These are phyloP conservation scores for Heterodera schachtii DNA, from an alignment of 1,140 invertebrate genomes.

Conservation along the genomic window DNA sequence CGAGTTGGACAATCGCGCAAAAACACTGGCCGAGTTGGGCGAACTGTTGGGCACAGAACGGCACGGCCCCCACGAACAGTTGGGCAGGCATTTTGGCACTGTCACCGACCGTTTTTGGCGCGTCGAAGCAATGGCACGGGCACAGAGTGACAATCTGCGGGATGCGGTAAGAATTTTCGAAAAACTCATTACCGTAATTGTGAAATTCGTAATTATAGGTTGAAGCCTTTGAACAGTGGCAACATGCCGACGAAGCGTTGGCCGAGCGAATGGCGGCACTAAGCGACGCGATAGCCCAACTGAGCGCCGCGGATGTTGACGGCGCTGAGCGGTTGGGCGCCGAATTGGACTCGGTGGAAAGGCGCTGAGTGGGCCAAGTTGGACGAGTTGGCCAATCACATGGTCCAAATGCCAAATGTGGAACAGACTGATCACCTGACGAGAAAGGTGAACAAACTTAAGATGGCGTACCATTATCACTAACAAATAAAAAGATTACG, in stretches of 20 bases:
- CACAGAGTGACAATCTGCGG: constrained; percentile 19
- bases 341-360: constrained; percentile 10
- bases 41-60: constrained; percentile 21
- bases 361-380: constrained; percentile 18
- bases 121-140: constrained; percentile 1
- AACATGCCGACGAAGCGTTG: background rate
- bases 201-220: too few relatives aligned
- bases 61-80: background rate
- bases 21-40: constrained; percentile 30
- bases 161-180: background rate
- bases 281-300: constrained; percentile 13
- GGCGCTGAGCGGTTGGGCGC: constrained; percentile 12
- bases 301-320: background rate
- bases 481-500: too few relatives aligned
- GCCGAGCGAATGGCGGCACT: background rate
- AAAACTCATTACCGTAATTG: too few relatives aligned
- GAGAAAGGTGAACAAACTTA: background rate
- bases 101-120: constrained; percentile 16
- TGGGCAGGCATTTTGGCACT: constrained; percentile 7
- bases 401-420: constrained; percentile 17
- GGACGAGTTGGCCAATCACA: constrained; percentile 11
- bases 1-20: constrained; percentile 24
- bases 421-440: constrained; percentile 1
- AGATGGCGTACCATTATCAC: background rate
- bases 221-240: constrained; percentile 4